Base-by-base conservation (phyloP, 2,113 vertebrate species). In the Herpetotheres cachinnans region DNA sequence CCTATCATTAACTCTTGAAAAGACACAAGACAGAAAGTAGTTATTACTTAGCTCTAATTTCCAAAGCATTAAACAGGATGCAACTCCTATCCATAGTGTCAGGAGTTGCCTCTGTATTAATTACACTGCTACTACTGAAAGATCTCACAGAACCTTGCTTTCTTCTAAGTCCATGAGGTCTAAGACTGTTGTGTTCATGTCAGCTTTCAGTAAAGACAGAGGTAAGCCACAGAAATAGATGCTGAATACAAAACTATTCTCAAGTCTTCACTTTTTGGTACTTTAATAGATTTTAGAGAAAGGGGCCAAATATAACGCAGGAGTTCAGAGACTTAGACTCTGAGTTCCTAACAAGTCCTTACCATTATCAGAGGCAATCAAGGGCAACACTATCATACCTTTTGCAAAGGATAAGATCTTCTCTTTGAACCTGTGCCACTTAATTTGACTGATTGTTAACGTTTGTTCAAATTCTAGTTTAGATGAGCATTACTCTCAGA, bases 401-500 rank as follows among this genome's bases (percentile, higher is more conserved):
- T 65, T n/a, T 52, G 40, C 84, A 67, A 63, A 62, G 82, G 85
- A 82, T 92, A 89, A 90, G 25, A 92, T 90, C 72, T 61, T 83
- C 65, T 73, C 63, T 70, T 85, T 56, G 74, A 86, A 81, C 62
- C 59, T 86, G 55, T 47, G 76, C 63, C 90, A 78, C 63, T 89
- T 85, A 83, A 90, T 84, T 91, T 34, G 0, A 89, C 22, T 90
- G 92, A 88, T 50, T 77, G 62, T 70, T 93, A 92, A 88, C 67
- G 88, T 92, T 62, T 66, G 61, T 83, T 55, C 29, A 50, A 94
- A 62, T 93, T 88, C 80, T 34, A 59, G 79, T 95, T 92, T 70
- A 92, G 88, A 86, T 66, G 92, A 92, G 19, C 46, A 36, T 84
- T 83, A 71, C 71, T 88, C 90, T 96, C 90, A 94, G 47, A 70